Conservation (phyloP, 2,888 invertebrate genomes). For the Galerucella calmariensis region DNA sequence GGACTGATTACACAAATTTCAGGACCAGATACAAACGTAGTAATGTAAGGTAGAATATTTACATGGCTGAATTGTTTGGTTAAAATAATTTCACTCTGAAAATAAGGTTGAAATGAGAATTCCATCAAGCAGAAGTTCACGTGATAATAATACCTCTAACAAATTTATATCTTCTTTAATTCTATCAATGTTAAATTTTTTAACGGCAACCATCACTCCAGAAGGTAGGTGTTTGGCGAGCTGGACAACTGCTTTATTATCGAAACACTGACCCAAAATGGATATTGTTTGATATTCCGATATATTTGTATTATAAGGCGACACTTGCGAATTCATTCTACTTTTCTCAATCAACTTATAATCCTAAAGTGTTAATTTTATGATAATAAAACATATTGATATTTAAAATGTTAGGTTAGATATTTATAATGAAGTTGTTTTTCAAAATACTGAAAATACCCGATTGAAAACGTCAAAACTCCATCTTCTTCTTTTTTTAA, state of each 20-base stretch:
- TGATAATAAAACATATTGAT: neutral
- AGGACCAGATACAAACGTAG: constrained; percentile 81
- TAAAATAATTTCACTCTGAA: constrained; percentile 82
- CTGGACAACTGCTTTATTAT: constrained; percentile 77
- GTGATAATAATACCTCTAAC: constrained; percentile 66
- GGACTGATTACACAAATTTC: constrained; percentile 85
- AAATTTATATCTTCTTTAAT: constrained; percentile 71
- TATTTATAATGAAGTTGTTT: neutral
- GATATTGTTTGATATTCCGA: constrained; percentile 76
- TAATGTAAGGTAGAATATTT: constrained; percentile 80
- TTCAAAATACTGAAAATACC: neutral
- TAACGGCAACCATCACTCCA: constrained; percentile 77
- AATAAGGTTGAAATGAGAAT: constrained; percentile 42
- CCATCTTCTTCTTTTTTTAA: neutral
- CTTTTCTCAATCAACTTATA: neutral
- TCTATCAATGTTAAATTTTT: constrained; percentile 81
- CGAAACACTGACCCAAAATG: constrained; percentile 76
- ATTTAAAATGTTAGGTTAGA: neutral
- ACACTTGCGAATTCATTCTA: constrained; percentile 31
- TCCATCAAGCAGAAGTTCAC: neutral
- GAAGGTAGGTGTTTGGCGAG: constrained; percentile 75
- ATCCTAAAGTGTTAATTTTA: neutral
- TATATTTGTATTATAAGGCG: constrained; percentile 67
- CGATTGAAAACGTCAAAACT: neutral
- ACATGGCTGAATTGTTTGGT: constrained; percentile 83